Conservation (phyloP, 2,888 invertebrate genomes). For the Eristalis arbustorum region DNA sequence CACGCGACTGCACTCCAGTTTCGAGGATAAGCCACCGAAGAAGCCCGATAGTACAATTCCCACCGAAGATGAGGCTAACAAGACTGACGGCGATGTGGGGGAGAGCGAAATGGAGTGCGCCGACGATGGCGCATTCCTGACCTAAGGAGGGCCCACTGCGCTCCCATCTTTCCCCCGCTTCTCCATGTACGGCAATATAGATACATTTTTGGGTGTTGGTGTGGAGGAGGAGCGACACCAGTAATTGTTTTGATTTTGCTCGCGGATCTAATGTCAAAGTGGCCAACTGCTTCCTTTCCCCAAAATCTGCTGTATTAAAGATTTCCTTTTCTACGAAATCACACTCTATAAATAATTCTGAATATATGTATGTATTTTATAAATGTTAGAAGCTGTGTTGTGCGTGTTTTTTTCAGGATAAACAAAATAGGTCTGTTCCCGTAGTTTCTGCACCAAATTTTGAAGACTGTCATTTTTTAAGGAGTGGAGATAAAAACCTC, state of each 20-base stretch:
- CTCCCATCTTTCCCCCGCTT: background rate
- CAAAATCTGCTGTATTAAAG: constrained; percentile 20
- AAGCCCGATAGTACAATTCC: constrained; percentile 8
- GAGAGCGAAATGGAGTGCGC: constrained; percentile 52
- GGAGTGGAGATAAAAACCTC: too few species aligned
- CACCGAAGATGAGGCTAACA: constrained; percentile 38
- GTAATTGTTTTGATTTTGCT: background rate
- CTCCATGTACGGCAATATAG: background rate
- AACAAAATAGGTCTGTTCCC: too few species aligned
- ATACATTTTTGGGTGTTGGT: background rate
- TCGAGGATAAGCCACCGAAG: constrained; percentile 70
- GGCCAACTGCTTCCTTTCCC: constrained; percentile 15
- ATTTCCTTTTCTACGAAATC: constrained; percentile 7
- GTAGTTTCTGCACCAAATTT: too few species aligned
- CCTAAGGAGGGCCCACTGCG: background rate
- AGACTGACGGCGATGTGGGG: constrained; percentile 18
- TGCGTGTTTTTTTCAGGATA: background rate
- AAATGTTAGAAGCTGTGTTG: background rate
- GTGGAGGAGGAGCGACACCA: background rate
- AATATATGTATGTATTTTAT: constrained; percentile 33
- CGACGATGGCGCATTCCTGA: constrained; percentile 32
- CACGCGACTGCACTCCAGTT: constrained; percentile 76
- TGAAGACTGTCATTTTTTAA: too few species aligned
- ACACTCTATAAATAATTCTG: constrained; percentile 10
- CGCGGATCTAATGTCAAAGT: constrained; percentile 5